Percentiles rank a stretch among this genome's conserved stretches.
Evolutionary conservation across 2,113 vertebrate genomes (phyloP).

Genomic region (Entelurus aequoreus): DNA sequence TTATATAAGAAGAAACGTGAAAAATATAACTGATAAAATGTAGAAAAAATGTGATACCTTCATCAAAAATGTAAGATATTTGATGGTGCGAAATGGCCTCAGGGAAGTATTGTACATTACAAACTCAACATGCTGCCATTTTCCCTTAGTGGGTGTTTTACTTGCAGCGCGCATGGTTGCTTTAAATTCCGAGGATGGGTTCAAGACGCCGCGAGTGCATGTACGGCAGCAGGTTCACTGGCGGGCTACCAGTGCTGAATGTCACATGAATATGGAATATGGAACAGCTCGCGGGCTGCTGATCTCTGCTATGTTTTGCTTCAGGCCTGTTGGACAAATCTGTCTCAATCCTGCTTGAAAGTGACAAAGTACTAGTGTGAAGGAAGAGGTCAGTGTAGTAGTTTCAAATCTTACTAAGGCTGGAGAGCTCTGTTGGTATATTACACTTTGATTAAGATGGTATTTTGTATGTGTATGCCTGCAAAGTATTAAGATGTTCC

Average conservation of each 20-base stretch:
- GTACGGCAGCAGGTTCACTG: conserved; percentile 24
- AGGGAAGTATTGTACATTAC: conserved; percentile 1
- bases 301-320: conserved; percentile 37
- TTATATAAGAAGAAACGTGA: no score
- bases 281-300: conserved; percentile 33
- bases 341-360: conserved; percentile 32
- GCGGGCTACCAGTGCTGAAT: conserved; percentile 41
- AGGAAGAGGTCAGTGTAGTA: conserved; percentile 36
- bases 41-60: no score
- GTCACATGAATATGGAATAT: conserved; percentile 59
- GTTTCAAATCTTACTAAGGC: conserved; percentile 18
- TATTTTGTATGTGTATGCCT: conserved; percentile 8
- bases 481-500: conserved; percentile 13
- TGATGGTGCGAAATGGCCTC: neutral
- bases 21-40: no score
- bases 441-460: conserved; percentile 9
- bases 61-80: no score
- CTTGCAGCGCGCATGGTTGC: conserved; percentile 2
- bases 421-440: neutral
- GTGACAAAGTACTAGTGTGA: conserved; percentile 35
- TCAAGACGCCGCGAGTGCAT: conserved; percentile 18
- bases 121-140: conserved; percentile 6
- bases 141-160: neutral
- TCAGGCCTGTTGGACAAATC: conserved; percentile 38
- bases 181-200: conserved; percentile 41